phyloP scores from a whole-genome alignment of 1,140 invertebrate genomes.

The Theocolax elegans region DNA sequence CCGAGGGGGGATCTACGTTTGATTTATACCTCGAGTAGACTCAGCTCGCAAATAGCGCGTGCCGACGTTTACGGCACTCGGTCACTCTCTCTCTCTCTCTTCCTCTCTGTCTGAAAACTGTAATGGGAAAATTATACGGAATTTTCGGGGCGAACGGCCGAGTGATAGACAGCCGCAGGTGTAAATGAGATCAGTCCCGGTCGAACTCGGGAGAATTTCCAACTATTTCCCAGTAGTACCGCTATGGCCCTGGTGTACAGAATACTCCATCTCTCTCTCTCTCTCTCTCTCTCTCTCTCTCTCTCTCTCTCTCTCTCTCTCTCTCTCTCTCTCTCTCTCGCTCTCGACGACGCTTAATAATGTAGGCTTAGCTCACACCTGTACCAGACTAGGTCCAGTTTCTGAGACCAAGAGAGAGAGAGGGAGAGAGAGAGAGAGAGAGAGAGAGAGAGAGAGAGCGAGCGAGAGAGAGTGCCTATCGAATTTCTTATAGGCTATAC shows the following conservation, averaged over 20 bases:
- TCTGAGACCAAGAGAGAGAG: too few relatives aligned
- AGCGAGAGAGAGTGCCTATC: too few relatives aligned
- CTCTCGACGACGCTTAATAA: too few relatives aligned
- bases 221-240: neutral
- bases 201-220: neutral
- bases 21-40: conserved; percentile 20
- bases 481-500: too few relatives aligned
- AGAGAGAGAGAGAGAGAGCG: too few relatives aligned
- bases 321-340: neutral
- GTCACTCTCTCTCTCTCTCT: too few relatives aligned
- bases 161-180: conserved; percentile 30
- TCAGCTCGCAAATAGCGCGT: conserved; percentile 13
- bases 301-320: neutral
- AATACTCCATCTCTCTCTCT: neutral
- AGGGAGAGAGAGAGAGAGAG: too few relatives aligned
- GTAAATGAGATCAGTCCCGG: conserved; percentile 17
- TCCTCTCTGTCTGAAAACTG: neutral
- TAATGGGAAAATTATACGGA: conserved; percentile 30
- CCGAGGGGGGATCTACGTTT: conserved; percentile 6
- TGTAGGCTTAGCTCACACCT: too few relatives aligned
- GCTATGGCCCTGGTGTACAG: neutral
- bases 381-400: too few relatives aligned
- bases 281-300: neutral
- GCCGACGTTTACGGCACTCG: conserved; percentile 14
- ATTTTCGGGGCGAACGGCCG: neutral